Percentiles rank a stretch among this genome's conserved stretches.
Conservation (phyloP, 1,140 invertebrate genomes). For the Hycleus cichorii region DNA sequence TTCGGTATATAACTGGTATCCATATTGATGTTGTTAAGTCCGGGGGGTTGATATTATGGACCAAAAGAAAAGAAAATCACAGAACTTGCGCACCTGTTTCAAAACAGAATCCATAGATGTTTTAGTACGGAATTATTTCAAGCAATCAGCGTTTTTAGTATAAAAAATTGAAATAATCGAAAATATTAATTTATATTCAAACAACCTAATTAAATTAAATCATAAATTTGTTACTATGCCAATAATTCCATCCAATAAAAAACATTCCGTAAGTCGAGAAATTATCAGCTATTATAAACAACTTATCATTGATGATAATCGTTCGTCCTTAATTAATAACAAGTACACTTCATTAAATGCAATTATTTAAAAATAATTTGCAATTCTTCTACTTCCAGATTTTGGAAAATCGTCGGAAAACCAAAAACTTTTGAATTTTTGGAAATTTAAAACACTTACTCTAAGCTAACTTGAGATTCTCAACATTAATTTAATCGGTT, state of each 20-base stretch:
- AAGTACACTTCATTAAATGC: no score
- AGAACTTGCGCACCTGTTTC: slow-evolving; percentile 14
- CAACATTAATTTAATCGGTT: no score
- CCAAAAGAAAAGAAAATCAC: slow-evolving; percentile 1
- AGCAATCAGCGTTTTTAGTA: no score
- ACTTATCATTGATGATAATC: not conserved
- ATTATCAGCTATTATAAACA: not conserved
- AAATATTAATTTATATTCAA: no score
- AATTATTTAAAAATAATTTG: no score
- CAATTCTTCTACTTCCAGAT: no score
- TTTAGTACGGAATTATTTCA: no score
- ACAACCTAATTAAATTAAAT: no score
- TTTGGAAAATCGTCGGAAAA: not conserved
- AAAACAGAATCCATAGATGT: not conserved
- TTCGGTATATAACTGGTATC: slow-evolving; percentile 39
- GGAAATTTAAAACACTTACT: no score
- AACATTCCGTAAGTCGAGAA: not conserved
- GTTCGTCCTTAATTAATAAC: no score
- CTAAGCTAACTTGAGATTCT: no score
- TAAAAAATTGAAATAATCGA: no score
- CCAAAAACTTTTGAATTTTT: slow-evolving; percentile 1
- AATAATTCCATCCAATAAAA: not conserved
- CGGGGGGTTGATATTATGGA: slow-evolving; percentile 3
- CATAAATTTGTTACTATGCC: not conserved
- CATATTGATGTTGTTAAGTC: slow-evolving; percentile 23